phyloP scores from a whole-genome alignment of 2,113 vertebrate genomes.

The Silurus meridionalis region DNA sequence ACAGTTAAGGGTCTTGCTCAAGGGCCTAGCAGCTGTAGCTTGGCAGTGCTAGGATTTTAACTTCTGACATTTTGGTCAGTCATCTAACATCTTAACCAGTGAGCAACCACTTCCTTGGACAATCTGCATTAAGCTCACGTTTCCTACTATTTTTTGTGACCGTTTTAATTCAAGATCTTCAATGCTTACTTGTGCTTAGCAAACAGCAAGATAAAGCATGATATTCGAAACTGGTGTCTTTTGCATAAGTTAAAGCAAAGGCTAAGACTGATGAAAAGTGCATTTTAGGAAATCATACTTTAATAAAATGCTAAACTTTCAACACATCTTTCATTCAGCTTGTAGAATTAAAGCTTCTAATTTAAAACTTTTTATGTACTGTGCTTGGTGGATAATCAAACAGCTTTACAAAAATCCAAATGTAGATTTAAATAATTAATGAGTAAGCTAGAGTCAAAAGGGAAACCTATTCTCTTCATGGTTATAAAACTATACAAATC shows the following conservation, averaged over 20 bases:
- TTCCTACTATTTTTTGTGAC: too few species aligned
- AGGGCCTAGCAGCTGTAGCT: too few species aligned
- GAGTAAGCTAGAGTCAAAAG: not conserved
- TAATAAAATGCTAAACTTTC: not conserved
- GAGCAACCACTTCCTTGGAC: too few species aligned
- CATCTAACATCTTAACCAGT: too few species aligned
- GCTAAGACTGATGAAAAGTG: not conserved
- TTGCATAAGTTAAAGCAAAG: not conserved
- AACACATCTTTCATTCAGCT: too few species aligned
- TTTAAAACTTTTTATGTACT: too few species aligned
- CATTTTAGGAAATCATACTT: not conserved
- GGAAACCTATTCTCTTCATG: not conserved
- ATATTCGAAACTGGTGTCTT: not conserved
- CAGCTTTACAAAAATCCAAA: not conserved
- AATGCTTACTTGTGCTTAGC: not conserved
- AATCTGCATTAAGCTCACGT: too few species aligned
- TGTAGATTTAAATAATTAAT: not conserved
- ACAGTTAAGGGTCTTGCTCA: too few species aligned
- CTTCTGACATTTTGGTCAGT: too few species aligned
- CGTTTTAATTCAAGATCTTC: too few species aligned
- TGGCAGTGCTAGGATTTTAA: too few species aligned
- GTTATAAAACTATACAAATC: not conserved
- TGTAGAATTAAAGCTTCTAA: not conserved
- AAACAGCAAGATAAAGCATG: not conserved
- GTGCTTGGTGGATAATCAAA: too few species aligned